A percentile compares a stretch with the other conserved stretches of the same genome.
phyloP scores from a whole-genome alignment of 2,888 invertebrate genomes.

The Notodromas monacha region DNA sequence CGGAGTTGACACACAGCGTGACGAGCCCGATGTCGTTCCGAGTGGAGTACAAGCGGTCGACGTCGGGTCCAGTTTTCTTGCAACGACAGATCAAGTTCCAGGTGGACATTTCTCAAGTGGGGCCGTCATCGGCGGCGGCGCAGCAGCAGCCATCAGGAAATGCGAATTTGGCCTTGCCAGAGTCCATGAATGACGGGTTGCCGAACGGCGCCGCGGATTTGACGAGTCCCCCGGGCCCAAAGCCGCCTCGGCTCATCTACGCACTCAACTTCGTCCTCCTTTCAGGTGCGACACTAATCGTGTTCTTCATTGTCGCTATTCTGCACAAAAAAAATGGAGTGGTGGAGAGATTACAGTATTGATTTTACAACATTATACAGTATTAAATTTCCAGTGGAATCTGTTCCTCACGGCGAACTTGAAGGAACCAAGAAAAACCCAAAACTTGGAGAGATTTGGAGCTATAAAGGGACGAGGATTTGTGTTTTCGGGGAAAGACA shows the following conservation, averaged over 20 bases:
- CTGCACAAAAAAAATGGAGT: neutral
- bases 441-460: too few species aligned
- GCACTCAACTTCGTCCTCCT: slow-evolving; percentile 76
- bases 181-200: too few species aligned
- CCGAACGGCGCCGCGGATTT: too few species aligned
- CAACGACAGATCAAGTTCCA: slow-evolving; percentile 84
- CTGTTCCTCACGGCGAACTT: too few species aligned
- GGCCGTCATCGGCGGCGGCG: slow-evolving; percentile 18
- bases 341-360: slow-evolving; percentile 1
- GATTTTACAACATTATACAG: too few species aligned
- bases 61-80: slow-evolving; percentile 66
- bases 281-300: slow-evolving; percentile 32
- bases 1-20: slow-evolving; percentile 86
- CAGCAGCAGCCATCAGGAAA: too few species aligned
- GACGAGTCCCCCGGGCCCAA: too few species aligned
- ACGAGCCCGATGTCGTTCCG: slow-evolving; percentile 88
- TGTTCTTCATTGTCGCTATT: slow-evolving; percentile 1
- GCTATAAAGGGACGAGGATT: too few species aligned
- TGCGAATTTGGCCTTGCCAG: too few species aligned
- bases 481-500: too few species aligned
- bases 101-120: slow-evolving; percentile 19
- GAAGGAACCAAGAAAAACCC: too few species aligned
- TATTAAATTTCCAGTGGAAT: too few species aligned
- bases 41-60: slow-evolving; percentile 81
- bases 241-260: slow-evolving; percentile 31